A percentile compares a stretch with the other conserved stretches of the same genome.
These are phyloP conservation scores for Agapornis roseicollis DNA, from an alignment of 2,113 vertebrate species.

Conservation along the genomic window DNA sequence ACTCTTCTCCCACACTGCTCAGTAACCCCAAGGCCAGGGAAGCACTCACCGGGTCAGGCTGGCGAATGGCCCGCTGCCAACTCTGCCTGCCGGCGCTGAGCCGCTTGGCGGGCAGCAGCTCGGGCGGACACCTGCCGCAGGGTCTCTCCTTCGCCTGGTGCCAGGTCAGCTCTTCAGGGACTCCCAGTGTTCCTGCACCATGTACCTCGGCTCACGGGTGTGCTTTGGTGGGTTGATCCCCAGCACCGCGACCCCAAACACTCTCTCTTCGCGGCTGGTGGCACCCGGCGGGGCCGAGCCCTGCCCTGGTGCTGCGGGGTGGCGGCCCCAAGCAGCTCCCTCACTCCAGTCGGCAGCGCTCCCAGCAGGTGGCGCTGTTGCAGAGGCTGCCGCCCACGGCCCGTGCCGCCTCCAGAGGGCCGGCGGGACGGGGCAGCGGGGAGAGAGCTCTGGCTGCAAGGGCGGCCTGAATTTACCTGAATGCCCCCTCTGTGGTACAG, in stretches of 20 bases:
- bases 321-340: no score
- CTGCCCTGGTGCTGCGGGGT: background rate
- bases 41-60: fast-evolving
- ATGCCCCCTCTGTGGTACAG: no score
- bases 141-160: background rate
- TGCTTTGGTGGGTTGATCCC: fast-evolving
- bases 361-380: conserved; percentile 40
- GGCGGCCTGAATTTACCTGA: fast-evolving
- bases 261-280: background rate
- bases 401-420: no score
- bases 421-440: no score
- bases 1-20: background rate
- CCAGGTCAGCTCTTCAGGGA: background rate
- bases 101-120: background rate
- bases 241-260: no score
- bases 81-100: background rate
- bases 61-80: fast-evolving
- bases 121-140: background rate
- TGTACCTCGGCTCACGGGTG: background rate
- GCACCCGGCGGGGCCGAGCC: background rate
- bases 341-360: background rate
- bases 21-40: background rate
- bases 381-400: background rate
- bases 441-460: background rate
- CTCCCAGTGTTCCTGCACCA: background rate